A percentile compares a stretch with the other conserved stretches of the same genome.
Evolutionary conservation across 2,113 vertebrate genomes (phyloP).

Genomic region (Calyptommatus sinebrachiatus): DNA sequence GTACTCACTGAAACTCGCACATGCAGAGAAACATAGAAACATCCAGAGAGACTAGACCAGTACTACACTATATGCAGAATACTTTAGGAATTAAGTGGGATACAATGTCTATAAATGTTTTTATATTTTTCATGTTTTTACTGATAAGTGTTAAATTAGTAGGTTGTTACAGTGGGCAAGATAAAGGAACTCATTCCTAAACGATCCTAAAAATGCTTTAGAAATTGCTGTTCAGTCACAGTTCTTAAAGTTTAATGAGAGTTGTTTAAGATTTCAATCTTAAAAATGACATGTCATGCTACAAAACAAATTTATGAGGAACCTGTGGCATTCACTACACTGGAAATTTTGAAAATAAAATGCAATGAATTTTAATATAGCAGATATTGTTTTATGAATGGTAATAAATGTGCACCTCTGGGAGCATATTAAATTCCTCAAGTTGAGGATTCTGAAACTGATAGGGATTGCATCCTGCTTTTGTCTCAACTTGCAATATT

Average conservation of each 20-base stretch:
- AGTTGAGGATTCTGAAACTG: not conserved
- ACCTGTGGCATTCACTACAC: slow-evolving; percentile 33
- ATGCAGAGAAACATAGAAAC: no score
- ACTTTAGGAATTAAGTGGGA: no score
- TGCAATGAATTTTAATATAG: slow-evolving; percentile 23
- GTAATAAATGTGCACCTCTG: slow-evolving; percentile 6
- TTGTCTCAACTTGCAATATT: slow-evolving; percentile 23
- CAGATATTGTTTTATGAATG: not conserved
- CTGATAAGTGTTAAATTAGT: not conserved
- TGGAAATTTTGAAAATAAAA: not conserved
- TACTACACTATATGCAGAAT: no score
- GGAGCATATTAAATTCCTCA: not conserved
- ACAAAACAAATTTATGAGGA: slow-evolving; percentile 21
- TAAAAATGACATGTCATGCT: slow-evolving; percentile 6
- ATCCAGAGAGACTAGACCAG: no score
- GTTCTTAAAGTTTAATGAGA: not conserved
- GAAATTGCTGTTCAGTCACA: rapidly evolving
- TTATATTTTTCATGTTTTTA: no score
- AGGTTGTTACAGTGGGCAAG: not conserved
- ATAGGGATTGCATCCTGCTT: not conserved
- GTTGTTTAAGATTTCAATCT: slow-evolving; percentile 23
- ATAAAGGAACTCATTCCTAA: not conserved
- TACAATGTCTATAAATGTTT: no score
- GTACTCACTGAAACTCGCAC: no score
- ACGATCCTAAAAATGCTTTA: not conserved